These are phyloP conservation scores for Hippopotamus amphibius DNA, from an alignment of 2,113 vertebrate genomes.

Conservation along the genomic window DNA sequence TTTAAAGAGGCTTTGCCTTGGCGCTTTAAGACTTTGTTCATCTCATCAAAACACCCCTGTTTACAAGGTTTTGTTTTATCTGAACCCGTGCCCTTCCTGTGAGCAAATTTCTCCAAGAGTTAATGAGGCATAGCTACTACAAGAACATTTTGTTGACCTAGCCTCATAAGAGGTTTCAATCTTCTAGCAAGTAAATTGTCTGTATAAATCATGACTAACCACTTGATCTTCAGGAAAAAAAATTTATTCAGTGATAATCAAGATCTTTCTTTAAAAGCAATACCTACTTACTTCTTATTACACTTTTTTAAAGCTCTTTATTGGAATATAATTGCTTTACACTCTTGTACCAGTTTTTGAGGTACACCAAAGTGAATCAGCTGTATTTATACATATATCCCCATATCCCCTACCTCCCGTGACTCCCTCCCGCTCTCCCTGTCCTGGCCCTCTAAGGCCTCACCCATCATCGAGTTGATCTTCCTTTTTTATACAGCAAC, in stretches of 20 bases:
- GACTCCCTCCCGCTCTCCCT: too few species aligned
- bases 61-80: constrained; percentile 2
- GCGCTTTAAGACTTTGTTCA: background rate
- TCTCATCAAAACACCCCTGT: background rate
- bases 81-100: background rate
- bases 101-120: background rate
- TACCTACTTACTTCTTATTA: background rate
- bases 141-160: background rate
- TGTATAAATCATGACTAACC: background rate
- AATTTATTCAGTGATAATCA: background rate
- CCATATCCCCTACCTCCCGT: too few species aligned
- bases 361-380: too few species aligned
- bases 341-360: too few species aligned
- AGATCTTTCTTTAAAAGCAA: background rate
- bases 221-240: background rate
- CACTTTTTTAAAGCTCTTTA: background rate
- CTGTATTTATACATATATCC: too few species aligned
- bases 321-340: too few species aligned
- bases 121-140: background rate
- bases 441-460: too few species aligned
- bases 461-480: too few species aligned
- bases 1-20: background rate
- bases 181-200: background rate
- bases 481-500: too few species aligned
- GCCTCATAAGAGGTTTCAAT: background rate